These are phyloP conservation scores for Ormyrus nitidulus DNA, from an alignment of 2,888 invertebrate genomes.

Conservation along the genomic window DNA sequence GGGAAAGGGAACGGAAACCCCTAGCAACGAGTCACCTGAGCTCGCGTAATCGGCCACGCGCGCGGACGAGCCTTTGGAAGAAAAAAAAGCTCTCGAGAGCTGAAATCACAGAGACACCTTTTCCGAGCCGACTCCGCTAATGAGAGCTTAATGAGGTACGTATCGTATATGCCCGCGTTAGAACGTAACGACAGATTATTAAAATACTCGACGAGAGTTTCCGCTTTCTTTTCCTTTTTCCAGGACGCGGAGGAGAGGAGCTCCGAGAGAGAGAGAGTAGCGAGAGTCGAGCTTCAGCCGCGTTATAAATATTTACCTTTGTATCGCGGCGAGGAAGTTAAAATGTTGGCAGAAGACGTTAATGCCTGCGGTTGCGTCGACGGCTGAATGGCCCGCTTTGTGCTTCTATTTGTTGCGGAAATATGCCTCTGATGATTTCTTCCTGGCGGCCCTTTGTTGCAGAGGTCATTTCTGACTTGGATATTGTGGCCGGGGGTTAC, in stretches of 20 bases:
- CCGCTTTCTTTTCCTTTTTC: background rate
- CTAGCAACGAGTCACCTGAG: constrained; percentile 25
- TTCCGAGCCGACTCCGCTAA: constrained; percentile 50
- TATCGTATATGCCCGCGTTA: background rate
- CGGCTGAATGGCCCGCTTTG: background rate
- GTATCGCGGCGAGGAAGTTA: constrained; percentile 19
- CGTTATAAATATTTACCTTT: constrained; percentile 34
- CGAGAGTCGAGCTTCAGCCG: background rate
- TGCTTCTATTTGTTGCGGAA: background rate
- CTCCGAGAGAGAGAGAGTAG: no score
- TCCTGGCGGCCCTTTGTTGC: background rate
- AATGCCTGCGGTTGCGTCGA: background rate
- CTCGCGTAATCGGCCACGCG: background rate
- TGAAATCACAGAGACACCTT: constrained; percentile 22
- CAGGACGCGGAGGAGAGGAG: background rate
- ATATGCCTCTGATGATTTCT: constrained; percentile 10
- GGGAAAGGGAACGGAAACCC: background rate
- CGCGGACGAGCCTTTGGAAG: background rate
- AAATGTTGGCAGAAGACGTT: constrained; percentile 15
- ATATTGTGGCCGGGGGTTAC: no score
- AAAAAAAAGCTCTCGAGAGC: no score
- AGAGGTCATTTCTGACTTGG: no score
- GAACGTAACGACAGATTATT: constrained; percentile 31
- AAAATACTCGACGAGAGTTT: background rate
- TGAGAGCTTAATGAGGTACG: constrained; percentile 60